Conservation (phyloP, 1,140 invertebrate species). For the Drosophila kohkoa region DNA sequence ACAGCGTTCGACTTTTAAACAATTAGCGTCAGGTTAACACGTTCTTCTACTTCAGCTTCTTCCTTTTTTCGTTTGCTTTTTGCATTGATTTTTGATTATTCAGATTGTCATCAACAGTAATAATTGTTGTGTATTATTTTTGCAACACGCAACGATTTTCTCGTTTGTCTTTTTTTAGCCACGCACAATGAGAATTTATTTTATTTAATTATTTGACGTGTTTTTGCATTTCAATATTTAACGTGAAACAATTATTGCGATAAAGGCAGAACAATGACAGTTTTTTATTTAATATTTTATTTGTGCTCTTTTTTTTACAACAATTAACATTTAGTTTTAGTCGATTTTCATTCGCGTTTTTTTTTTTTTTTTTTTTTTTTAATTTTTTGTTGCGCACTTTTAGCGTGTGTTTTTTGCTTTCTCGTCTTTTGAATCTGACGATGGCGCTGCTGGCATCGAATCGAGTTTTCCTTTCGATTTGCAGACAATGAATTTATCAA, state of each 20-base stretch:
- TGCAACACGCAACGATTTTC: too few relatives aligned
- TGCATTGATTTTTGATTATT: constrained; percentile 35
- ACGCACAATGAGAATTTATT: constrained; percentile 66
- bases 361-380: too few relatives aligned
- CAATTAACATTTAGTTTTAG: constrained; percentile 55
- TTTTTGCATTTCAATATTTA: constrained; percentile 32
- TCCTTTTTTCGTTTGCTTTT: not conserved
- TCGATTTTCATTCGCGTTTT: constrained; percentile 41
- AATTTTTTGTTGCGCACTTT: constrained; percentile 35
- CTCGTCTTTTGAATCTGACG: constrained; percentile 25
- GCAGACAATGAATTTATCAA: constrained; percentile 54
- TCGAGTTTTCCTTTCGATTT: constrained; percentile 58
- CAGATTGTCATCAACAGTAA: constrained; percentile 4
- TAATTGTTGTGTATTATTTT: constrained; percentile 16
- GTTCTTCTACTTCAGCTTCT: constrained; percentile 24
- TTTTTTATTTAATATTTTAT: constrained; percentile 17
- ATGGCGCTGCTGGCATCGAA: constrained; percentile 69
- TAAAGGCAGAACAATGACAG: constrained; percentile 10
- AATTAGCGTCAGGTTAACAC: constrained; percentile 80
- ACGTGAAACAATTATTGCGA: constrained; percentile 66
- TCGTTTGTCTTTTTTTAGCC: constrained; percentile 59
- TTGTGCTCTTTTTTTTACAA: constrained; percentile 25
- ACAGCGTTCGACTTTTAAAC: constrained; percentile 41
- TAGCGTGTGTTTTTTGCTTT: constrained; percentile 37
- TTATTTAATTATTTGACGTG: constrained; percentile 10